These are phyloP conservation scores for Eulacestoma nigropectus DNA, from an alignment of 2,113 vertebrate species.

Conservation along the genomic window DNA sequence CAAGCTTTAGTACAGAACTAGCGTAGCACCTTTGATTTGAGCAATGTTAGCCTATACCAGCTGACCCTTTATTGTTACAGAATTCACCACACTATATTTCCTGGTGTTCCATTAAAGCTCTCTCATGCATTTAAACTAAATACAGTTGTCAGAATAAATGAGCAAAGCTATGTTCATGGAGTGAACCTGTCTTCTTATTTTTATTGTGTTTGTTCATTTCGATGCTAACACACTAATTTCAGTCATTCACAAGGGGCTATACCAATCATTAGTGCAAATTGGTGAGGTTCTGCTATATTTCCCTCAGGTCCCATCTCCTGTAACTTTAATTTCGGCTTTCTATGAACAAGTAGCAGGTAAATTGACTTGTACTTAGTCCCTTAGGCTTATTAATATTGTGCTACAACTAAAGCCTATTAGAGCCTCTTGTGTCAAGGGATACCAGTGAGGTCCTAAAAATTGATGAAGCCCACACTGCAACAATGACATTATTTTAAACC, in stretches of 20 bases:
- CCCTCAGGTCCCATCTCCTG: conserved; percentile 42
- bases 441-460: conserved; percentile 38
- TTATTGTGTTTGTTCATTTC: conserved; percentile 63
- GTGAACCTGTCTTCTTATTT: conserved; percentile 37
- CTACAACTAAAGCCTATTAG: conserved; percentile 51
- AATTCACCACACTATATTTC: not conserved
- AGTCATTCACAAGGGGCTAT: conserved; percentile 41
- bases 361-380: conserved; percentile 59
- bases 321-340: conserved; percentile 68
- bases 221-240: conserved; percentile 49
- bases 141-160: conserved; percentile 50
- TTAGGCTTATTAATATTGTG: conserved; percentile 62
- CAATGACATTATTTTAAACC: not conserved
- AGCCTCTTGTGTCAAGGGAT: conserved; percentile 47
- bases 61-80: not conserved
- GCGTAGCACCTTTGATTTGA: not conserved
- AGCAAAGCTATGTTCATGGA: not conserved
- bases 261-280: conserved; percentile 66
- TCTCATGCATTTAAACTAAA: conserved; percentile 47
- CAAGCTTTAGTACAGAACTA: not conserved
- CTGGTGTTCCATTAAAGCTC: conserved; percentile 6
- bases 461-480: conserved; percentile 6
- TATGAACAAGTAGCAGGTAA: conserved; percentile 47
- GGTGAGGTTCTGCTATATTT: conserved; percentile 62
- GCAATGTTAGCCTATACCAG: not conserved